Base-by-base conservation (phyloP, 2,888 invertebrate genomes). In the Pristionchus mayeri region DNA sequence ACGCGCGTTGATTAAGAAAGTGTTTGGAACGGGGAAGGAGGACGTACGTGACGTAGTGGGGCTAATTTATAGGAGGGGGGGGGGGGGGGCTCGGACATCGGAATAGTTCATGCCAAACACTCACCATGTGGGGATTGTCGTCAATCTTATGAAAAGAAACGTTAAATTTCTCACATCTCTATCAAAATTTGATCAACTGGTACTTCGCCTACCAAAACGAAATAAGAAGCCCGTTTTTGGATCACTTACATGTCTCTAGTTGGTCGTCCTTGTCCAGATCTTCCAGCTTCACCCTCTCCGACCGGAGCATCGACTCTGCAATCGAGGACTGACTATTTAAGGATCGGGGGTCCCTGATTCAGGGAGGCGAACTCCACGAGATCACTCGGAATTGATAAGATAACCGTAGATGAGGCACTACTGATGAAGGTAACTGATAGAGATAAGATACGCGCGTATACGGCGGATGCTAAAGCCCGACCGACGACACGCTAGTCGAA, bases 191-290 rank as follows among this genome's bases (percentile, higher is more conserved):
- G n/a, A n/a, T n/a, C n/a, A n/a, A n/a, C n/a, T n/a, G n/a, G n/a
- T n/a, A n/a, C n/a, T n/a, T n/a, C n/a, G n/a, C n/a, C n/a, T n/a
- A n/a, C n/a, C n/a, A n/a, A n/a, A n/a, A n/a, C n/a, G n/a, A n/a
- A n/a, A n/a, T n/a, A n/a, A n/a, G n/a, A n/a, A n/a, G n/a, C n/a
- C n/a, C n/a, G n/a, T n/a, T n/a, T n/a, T n/a, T n/a, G 44, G 13
- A 44, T 13, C 44, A 71, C 71, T 3, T 7, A 71, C 71, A 71
- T 24, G 71, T 71, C 44, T 71, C 71, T 40, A 13, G 24, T 24
- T 71, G 71, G 44, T 71, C 71, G 24, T 71, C 71, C 71, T 40
- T 71, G 21, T 71, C 71, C 71, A 40, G 71, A 13, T 71, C 71
- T 4, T 71, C 71, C n/a, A 11, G 1, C 24, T 71, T 71, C 3